Percentiles rank a stretch among this genome's conserved stretches.
phyloP scores from a whole-genome alignment of 2,113 vertebrate genomes.

The Macheiramphus alcinus region DNA sequence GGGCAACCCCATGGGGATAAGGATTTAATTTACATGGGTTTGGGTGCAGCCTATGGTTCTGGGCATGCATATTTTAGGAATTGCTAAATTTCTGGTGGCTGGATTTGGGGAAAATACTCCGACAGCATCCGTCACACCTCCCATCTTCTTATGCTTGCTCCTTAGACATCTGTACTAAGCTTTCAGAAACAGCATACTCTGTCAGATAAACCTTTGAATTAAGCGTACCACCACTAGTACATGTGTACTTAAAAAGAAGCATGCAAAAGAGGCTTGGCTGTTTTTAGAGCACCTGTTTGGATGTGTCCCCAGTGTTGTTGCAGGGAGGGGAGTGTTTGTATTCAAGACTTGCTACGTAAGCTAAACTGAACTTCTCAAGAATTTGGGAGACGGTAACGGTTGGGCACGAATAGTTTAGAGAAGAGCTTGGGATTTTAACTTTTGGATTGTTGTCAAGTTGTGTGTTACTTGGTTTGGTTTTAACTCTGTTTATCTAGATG shows the following conservation, averaged over 20 bases:
- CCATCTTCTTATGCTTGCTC: not conserved
- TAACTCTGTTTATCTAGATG: not conserved
- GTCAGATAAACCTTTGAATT: not conserved
- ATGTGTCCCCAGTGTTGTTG: not conserved
- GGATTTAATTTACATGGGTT: not conserved
- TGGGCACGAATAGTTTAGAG: not conserved
- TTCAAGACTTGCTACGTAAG: not conserved
- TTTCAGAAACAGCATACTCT: not conserved
- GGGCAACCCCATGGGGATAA: not conserved
- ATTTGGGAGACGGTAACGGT: not conserved
- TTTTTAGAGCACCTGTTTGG: not conserved
- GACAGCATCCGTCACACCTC: not conserved
- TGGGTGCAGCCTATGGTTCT: not conserved
- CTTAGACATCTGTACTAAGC: not conserved
- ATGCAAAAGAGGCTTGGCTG: not conserved
- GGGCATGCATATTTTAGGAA: not conserved
- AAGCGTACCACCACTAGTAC: not conserved
- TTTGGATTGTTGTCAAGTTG: not conserved
- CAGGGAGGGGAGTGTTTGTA: not conserved
- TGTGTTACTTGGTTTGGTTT: not conserved
- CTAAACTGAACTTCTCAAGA: not conserved
- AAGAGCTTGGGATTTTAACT: not conserved
- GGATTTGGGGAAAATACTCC: not conserved
- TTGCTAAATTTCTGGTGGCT: not conserved
- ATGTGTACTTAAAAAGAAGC: fast-evolving